Conservation (phyloP, 2,888 invertebrate species). For the Meteorus cinctellus region DNA sequence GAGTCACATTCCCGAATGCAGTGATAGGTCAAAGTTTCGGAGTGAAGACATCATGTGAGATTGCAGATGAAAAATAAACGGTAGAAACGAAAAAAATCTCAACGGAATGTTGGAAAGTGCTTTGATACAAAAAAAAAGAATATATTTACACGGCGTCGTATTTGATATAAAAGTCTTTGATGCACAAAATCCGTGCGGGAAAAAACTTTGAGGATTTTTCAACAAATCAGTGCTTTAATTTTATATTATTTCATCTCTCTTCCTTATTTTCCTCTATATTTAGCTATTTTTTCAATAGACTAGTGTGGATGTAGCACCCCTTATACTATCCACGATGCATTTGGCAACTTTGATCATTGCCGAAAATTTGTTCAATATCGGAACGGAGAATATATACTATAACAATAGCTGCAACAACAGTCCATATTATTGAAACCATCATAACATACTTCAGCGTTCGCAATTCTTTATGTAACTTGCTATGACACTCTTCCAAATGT, state of each 20-base stretch:
- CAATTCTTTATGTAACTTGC: conserved; percentile 74
- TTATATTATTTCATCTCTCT: conserved; percentile 1
- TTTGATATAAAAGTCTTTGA: neutral
- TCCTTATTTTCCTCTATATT: conserved; percentile 2
- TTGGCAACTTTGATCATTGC: conserved; percentile 61
- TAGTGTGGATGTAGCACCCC: conserved; percentile 42
- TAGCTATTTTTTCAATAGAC: conserved; percentile 24
- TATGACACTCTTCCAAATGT: conserved; percentile 73
- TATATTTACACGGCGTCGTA: conserved; percentile 32
- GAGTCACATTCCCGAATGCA: neutral
- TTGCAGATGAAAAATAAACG: neutral
- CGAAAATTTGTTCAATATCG: conserved; percentile 63
- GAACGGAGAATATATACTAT: conserved; percentile 73
- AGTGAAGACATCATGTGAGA: neutral
- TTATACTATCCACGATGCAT: conserved; percentile 53
- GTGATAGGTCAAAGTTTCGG: too few species aligned
- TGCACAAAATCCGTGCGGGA: neutral
- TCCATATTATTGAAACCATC: conserved; percentile 74
- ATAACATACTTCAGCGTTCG: conserved; percentile 75
- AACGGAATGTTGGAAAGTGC: conserved; percentile 31
- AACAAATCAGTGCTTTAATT: neutral
- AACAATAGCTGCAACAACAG: conserved; percentile 72
- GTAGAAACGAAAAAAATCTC: conserved; percentile 4
- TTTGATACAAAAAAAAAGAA: conserved; percentile 13
- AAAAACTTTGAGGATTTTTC: neutral